Base-by-base conservation (phyloP, 1,140 invertebrate species). In the Venturia canescens region DNA sequence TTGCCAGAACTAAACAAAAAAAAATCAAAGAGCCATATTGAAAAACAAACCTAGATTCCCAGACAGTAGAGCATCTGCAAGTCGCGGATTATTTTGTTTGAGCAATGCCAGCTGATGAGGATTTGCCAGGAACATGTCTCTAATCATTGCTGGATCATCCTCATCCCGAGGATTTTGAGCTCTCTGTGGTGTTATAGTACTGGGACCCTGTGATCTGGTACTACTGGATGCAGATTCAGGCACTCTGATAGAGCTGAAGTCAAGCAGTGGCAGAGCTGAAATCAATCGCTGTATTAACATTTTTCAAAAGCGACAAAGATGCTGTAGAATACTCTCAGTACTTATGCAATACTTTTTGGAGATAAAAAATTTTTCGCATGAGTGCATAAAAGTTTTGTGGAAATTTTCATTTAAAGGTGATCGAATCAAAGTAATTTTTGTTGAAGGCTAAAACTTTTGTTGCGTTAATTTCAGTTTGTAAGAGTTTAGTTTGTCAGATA, bases 71-170 rank as follows among this genome's bases (percentile, higher is more conserved):
- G 98, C 98, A 90, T 98, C 98, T 21, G 98, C 98, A 53, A 99
- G 90, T 83, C 95, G 93, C 15, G 98, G 96, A 93, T 99, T 99
- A 86, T 99, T 98, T 88, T 99, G 97, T 89, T 98, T 97, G 0
- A 99, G 92, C 48, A 98, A 87, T 0, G 98, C 96, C 80, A 99
- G 87, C 87, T 98, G 97, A 89, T 98, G 97, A 0, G 98, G 98
- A 92, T 98, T 97, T n/a, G 95, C 95, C 27, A 98, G 89, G 81
- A 99, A 95, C 95, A 98, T 96, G 84, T 98, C 95, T 83, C 96
- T 92, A 63, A 99, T 96, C 82, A 96, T 94, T n/a, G 95, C 95
- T 23, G 98, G 98, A 91, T 99, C 97, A 89, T 98, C 96, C 85
- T 96, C 94, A 7, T 91, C 92, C n/a, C 91, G 88, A 48, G 92